Percentiles rank a stretch among this genome's conserved stretches.
Evolutionary conservation across 1,140 invertebrate species (phyloP).

Genomic region (Drosophila sechellia): DNA sequence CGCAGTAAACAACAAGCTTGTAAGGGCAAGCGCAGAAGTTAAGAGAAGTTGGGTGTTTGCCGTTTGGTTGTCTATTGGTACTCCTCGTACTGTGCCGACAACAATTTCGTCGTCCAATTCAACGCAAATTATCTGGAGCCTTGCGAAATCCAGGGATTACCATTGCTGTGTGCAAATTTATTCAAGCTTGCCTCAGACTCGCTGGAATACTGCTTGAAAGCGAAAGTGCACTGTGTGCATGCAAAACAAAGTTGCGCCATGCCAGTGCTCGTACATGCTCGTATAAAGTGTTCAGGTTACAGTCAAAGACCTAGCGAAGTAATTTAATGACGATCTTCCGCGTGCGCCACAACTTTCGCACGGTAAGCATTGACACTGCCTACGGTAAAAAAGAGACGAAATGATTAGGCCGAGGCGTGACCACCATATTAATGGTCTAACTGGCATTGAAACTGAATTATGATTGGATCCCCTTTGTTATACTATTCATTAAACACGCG

Average conservation of each 20-base stretch:
- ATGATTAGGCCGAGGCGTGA: not conserved
- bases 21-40: conserved; percentile 29
- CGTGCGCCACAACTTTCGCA: conserved; percentile 54
- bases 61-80: conserved; percentile 25
- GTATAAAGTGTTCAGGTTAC: conserved; percentile 54
- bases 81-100: conserved; percentile 19
- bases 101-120: conserved; percentile 42
- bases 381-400: not conserved
- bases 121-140: conserved; percentile 40
- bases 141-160: conserved; percentile 42
- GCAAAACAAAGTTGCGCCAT: conserved; percentile 58
- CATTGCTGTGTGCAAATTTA: conserved; percentile 37
- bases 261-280: conserved; percentile 18
- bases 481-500: not conserved
- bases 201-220: conserved; percentile 45
- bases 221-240: conserved; percentile 62
- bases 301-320: conserved; percentile 44
- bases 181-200: conserved; percentile 59
- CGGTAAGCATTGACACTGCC: conserved; percentile 53
- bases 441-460: conserved; percentile 40
- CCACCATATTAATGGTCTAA: conserved; percentile 12
- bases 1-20: conserved; percentile 29
- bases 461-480: not conserved
- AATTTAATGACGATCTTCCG: conserved; percentile 72
- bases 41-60: conserved; percentile 21